phyloP scores from a whole-genome alignment of 2,113 vertebrate genomes.

The Nyctibius bracteatus region DNA sequence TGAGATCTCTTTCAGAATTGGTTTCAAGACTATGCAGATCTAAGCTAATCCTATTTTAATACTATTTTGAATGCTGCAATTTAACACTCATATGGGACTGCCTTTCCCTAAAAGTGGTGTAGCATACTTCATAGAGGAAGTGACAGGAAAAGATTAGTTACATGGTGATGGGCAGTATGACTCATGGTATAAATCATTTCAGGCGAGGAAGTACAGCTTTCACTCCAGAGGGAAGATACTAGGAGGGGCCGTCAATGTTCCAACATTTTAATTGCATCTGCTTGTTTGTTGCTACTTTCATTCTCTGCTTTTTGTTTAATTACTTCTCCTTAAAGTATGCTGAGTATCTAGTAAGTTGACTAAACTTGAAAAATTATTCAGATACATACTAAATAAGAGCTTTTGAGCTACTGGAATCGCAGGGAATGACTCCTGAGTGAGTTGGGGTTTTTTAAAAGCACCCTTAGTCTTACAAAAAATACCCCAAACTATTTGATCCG shows the following conservation, averaged over 20 bases:
- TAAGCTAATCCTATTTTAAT: background rate
- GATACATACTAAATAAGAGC: background rate
- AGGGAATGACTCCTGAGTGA: background rate
- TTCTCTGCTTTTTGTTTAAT: background rate
- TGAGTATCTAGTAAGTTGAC: background rate
- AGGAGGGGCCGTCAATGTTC: background rate
- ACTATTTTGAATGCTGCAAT: background rate
- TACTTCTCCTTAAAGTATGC: background rate
- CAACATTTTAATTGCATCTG: background rate
- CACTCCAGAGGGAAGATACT: background rate
- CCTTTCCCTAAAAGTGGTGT: background rate
- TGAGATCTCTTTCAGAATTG: accelerated
- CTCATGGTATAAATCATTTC: background rate
- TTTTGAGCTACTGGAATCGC: background rate
- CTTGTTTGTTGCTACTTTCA: background rate
- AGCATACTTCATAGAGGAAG: background rate
- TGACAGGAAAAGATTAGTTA: background rate
- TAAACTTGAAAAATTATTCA: background rate
- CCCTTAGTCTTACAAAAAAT: background rate
- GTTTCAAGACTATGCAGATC: background rate
- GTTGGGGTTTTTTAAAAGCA: background rate
- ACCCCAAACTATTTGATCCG: background rate
- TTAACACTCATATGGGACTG: background rate
- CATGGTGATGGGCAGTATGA: background rate
- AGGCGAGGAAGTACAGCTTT: background rate